phyloP scores from a whole-genome alignment of 2,113 vertebrate genomes.

The Dolichallabes microphthalmus region DNA sequence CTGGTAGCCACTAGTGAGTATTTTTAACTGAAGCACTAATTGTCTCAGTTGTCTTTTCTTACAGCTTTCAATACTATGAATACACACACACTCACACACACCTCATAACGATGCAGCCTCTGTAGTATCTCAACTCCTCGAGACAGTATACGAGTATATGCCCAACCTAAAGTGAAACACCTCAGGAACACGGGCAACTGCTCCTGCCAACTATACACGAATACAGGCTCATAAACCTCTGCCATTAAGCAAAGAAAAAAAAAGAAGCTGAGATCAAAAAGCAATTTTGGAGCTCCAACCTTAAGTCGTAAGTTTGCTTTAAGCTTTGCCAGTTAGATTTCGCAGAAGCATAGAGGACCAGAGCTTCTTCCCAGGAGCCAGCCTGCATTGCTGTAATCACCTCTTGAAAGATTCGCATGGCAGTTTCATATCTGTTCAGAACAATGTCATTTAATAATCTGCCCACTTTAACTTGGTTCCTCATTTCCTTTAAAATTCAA shows the following conservation, averaged over 20 bases:
- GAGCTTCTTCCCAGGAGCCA: conserved; percentile 84
- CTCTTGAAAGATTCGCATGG: conserved; percentile 78
- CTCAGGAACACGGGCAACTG: conserved; percentile 83
- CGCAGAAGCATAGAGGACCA: conserved; percentile 72
- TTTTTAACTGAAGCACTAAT: neutral
- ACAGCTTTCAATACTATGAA: neutral
- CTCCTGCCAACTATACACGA: conserved; percentile 73
- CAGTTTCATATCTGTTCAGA: conserved; percentile 78
- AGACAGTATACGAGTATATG: conserved; percentile 74
- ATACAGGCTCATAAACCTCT: neutral
- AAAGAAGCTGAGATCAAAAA: neutral
- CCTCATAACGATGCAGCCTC: conserved; percentile 86
- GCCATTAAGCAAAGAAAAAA: neutral
- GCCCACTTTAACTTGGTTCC: neutral
- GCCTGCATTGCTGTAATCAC: conserved; percentile 76
- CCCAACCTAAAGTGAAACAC: conserved; percentile 87
- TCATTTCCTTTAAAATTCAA: neutral
- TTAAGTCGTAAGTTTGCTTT: conserved; percentile 73
- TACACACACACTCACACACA: conserved; percentile 70
- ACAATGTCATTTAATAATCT: neutral
- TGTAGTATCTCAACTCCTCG: conserved; percentile 89
- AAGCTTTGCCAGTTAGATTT: conserved; percentile 76
- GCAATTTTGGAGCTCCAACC: conserved; percentile 65
- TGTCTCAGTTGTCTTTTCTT: neutral
- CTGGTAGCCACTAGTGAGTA: neutral